phyloP scores from a whole-genome alignment of 2,888 invertebrate species.

The Sphinx pinastri region DNA sequence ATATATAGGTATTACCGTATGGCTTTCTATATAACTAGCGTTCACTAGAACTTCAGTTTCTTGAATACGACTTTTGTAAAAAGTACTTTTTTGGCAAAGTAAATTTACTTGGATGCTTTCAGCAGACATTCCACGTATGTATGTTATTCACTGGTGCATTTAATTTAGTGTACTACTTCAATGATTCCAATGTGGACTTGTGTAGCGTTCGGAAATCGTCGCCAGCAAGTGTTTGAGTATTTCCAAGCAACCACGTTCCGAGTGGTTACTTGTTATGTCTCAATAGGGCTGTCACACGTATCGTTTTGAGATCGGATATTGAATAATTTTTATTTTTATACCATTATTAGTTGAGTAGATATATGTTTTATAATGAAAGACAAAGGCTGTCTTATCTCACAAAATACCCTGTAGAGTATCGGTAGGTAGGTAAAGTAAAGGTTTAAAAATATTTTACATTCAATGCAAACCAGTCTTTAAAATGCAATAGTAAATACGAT shows the following conservation, averaged over 20 bases:
- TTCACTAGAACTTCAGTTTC: background rate
- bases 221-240: slow-evolving; percentile 36
- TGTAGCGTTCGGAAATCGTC: slow-evolving; percentile 40
- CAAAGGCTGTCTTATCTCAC: no score
- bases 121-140: slow-evolving; percentile 3
- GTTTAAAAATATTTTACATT: no score
- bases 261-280: slow-evolving; percentile 37
- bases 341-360: no score
- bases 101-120: slow-evolving; percentile 1
- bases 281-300: background rate
- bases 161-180: slow-evolving; percentile 43
- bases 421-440: no score
- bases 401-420: no score
- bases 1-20: no score
- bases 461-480: no score
- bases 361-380: no score
- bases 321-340: no score
- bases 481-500: no score
- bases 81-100: background rate
- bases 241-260: slow-evolving; percentile 30
- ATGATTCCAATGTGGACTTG: slow-evolving; percentile 31
- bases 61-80: background rate
- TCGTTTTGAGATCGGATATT: background rate
- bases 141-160: slow-evolving; percentile 40
- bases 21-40: no score